A percentile compares a stretch with the other conserved stretches of the same genome.
Evolutionary conservation across 2,113 vertebrate genomes (phyloP).

Genomic region (Phalacrocorax carbo): DNA sequence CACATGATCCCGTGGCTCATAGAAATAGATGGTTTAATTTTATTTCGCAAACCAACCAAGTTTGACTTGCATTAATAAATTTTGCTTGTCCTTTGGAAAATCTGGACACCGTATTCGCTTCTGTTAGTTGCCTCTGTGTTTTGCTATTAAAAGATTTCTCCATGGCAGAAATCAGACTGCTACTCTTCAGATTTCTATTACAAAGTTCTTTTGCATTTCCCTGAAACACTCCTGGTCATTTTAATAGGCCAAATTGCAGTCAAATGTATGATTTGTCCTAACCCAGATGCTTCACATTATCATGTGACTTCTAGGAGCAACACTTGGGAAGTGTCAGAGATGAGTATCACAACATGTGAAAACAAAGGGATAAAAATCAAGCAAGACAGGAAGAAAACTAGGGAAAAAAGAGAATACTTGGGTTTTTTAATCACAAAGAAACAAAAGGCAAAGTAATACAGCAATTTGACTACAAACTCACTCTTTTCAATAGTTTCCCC

Average conservation of each 20-base stretch:
- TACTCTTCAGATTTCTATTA: not conserved
- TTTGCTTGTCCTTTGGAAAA: not conserved
- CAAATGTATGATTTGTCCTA: not conserved
- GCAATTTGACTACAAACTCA: not conserved
- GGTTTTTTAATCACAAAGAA: not conserved
- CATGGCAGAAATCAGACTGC: not conserved
- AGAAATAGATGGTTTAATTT: not conserved
- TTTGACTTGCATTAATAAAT: not conserved
- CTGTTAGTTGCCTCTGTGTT: not conserved
- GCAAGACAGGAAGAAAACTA: not conserved
- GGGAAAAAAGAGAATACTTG: not conserved
- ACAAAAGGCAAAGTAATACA: not conserved
- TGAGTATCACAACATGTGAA: conserved; percentile 15
- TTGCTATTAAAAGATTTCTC: not conserved
- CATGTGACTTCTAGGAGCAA: not conserved
- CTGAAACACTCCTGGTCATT: not conserved
- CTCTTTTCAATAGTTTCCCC: not conserved
- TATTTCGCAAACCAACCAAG: not conserved
- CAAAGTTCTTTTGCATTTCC: not conserved
- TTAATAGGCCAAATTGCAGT: not conserved
- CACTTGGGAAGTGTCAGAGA: conserved; percentile 2
- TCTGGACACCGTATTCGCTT: not conserved
- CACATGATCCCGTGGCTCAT: not conserved
- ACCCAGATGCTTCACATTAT: not conserved
- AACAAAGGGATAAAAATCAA: conserved; percentile 42